Evolutionary conservation across 2,888 invertebrate genomes (phyloP), one percentile per base, ranked within the genome.

Genomic region (Cerceris ruficornis): DNA sequence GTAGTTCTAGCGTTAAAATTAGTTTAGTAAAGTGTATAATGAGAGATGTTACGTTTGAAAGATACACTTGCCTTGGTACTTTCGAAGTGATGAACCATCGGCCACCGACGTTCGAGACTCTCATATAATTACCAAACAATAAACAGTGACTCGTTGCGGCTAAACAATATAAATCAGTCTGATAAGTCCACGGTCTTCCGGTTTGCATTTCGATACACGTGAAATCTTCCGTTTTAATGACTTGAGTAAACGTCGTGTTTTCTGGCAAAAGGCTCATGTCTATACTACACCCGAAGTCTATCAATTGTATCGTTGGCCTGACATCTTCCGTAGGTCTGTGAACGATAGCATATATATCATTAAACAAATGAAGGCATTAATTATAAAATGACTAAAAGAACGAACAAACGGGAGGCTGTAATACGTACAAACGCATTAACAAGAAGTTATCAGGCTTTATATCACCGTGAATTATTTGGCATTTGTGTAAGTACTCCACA

Each of bases 401-500:
- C 17, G 6, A 55, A 17, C 17, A 69, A 67, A 39, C 66, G 7
- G 43, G 39, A 61, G 46, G 54, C 46, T 43, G 28, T 59, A 61
- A 62, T 86, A 94, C 95, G 94, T 93, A 96, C 96, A 95, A 93
- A 91, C 94, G 94, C 94, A 95, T 95, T 6, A 98, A 92, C 81
- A 98, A 93, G 92, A 98, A 96, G 93, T 99, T 99, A 91, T 99
- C 99, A 0, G 98, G 98, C 91, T 99, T 99, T 69, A 99, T 95
- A 90, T 99, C 99, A 0, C 97, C 98, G 90, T 99, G 99, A 84
- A 99, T 98, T 79, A 99, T 98, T 90, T 96, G 94, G 82, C 96
- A 96, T 86, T 96, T 95, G 91, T 98, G 98, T 85, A 99, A 93
- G 80, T 96, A 95, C 90, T 97, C 96, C 41, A 98, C 94, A 78